Evolutionary conservation across 2,797 vertebrate genomes (phyloP), one percentile per base, ranked within the genome.

Genomic region (Alosa sapidissima): DNA sequence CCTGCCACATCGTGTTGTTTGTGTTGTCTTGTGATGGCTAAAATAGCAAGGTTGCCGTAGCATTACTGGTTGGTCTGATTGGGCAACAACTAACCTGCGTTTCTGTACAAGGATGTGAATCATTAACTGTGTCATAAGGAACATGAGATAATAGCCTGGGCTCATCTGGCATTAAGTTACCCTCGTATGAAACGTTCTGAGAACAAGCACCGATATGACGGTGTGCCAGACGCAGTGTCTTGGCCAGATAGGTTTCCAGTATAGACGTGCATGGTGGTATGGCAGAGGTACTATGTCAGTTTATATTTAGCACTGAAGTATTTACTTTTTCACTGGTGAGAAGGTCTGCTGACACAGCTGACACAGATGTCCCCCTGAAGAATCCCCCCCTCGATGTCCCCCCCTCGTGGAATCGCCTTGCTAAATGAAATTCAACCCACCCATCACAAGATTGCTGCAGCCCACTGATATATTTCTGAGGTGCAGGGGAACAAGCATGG

Each of bases 241-340:
- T 85, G 58, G 83, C 58, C 28, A 19, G 60, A 82, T 48, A 51
- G 33, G 9, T 84, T 51, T 92, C 86, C 87, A 89, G 60, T 48
- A 21, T 48, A 91, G 82, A 55, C 85, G 51, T 8, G 41, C 84
- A 81, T 65, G 81, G 81, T 72, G 45, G 83, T 49, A 86, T 84
- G 78, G 87, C 85, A 83, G 85, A 60, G 75, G 51, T 75, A 81
- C 24, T 10, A 36, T 78, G 72, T 24, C 9, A 28, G 87, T 85
- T 89, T 91, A 90, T 89, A 90, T 92, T 91, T 90, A 91, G 86
- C 36, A 88, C 51, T 2, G 13, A 81, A 19, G 86, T 54, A 87
- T 87, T 84, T 89, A 87, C 84, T 87, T 47, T 78, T 52, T 85
- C 81, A 87, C 72, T 36, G 21, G 84, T 78, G n/a, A 58, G 85